phyloP scores from a whole-genome alignment of 2,797 vertebrate species.

The Hippopotamyrus pictus region DNA sequence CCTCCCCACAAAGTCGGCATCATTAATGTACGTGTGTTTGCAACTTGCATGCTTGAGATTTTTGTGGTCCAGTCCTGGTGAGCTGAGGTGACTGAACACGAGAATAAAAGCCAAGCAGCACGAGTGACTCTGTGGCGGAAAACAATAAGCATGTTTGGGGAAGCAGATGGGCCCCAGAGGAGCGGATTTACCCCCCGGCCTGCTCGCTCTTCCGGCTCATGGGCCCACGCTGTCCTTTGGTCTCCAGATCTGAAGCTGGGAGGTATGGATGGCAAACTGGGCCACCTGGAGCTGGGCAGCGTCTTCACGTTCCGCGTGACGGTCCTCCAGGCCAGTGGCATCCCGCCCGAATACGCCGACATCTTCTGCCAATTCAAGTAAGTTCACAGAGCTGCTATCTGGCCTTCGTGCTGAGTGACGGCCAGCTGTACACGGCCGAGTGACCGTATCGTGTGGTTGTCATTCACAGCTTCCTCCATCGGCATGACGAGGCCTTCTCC shows the following conservation, averaged over 20 bases:
- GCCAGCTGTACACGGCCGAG: not conserved
- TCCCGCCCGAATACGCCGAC: conserved; percentile 88
- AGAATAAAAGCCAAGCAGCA: not conserved
- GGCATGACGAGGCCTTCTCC: conserved; percentile 98
- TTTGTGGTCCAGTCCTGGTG: not conserved
- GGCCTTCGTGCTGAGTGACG: not conserved
- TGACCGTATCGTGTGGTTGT: not conserved
- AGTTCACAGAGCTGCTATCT: conserved; percentile 45
- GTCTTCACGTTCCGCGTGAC: conserved; percentile 97
- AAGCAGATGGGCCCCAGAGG: not conserved
- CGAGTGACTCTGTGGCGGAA: not conserved
- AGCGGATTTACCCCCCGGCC: not conserved
- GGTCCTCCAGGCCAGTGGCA: conserved; percentile 84
- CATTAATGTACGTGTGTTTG: not conserved
- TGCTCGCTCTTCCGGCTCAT: not conserved
- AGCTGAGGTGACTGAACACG: not conserved
- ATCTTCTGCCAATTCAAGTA: conserved; percentile 99
- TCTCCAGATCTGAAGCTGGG: conserved; percentile 80
- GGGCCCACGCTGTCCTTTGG: not conserved
- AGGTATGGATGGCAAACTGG: conserved; percentile 73
- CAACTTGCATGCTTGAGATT: not conserved
- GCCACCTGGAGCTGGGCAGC: conserved; percentile 84
- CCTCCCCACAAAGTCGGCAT: not conserved
- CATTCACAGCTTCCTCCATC: conserved; percentile 82
- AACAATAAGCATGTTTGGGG: not conserved